phyloP scores from a whole-genome alignment of 2,797 vertebrate species.

The Chloroceryle inda region DNA sequence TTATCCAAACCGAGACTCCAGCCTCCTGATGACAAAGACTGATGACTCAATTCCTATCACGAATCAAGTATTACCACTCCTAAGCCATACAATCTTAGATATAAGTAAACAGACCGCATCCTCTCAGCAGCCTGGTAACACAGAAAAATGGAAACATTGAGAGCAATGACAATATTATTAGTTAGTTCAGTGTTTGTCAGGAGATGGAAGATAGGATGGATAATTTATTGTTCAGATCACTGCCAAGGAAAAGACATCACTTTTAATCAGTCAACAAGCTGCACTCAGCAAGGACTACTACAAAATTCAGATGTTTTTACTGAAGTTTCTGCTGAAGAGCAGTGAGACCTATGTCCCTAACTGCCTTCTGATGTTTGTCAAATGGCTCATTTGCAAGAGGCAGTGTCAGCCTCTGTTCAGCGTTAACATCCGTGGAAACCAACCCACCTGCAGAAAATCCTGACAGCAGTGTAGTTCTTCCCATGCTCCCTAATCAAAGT shows the following conservation, averaged over 20 bases:
- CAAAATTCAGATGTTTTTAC: background rate
- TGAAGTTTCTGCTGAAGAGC: background rate
- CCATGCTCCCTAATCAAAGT: background rate
- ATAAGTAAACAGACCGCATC: slow-evolving; percentile 9
- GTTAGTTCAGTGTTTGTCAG: slow-evolving; percentile 30
- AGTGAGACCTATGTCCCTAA: background rate
- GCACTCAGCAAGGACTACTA: background rate
- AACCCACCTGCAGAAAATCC: background rate
- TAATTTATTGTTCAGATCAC: slow-evolving; percentile 1
- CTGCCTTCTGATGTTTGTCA: background rate
- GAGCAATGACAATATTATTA: slow-evolving; percentile 30
- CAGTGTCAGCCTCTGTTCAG: background rate
- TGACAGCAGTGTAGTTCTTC: background rate
- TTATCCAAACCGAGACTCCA: background rate
- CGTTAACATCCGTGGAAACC: background rate
- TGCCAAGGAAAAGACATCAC: background rate
- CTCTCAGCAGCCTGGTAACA: slow-evolving; percentile 3
- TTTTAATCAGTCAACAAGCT: background rate
- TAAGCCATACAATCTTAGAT: background rate
- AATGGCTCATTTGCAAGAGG: background rate
- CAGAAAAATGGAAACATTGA: slow-evolving; percentile 5
- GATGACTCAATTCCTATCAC: background rate
- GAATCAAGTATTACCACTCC: background rate
- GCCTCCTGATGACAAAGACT: background rate
- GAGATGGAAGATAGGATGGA: background rate